Base-by-base conservation (phyloP, 1,140 invertebrate species). In the Megathymus violae region DNA sequence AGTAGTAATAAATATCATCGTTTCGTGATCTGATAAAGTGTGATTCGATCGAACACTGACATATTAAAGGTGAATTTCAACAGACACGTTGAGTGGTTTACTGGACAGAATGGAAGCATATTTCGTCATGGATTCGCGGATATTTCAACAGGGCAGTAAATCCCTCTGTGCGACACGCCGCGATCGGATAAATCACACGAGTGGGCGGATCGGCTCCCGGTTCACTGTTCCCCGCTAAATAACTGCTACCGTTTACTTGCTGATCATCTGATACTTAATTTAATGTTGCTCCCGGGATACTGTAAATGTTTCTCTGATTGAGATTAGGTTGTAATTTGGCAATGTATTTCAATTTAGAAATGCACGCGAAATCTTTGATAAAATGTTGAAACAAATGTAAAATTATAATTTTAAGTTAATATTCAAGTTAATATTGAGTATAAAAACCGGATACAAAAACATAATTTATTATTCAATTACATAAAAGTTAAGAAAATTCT, bases 211-310 rank as follows among this genome's bases (percentile, higher is more conserved):
- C 68, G 43, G 43, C 71, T 77, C 72, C 74, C 75, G 63, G 66
- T 41, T 34, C 54, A 34, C 54, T 72, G 66, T 72, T 68, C n/a
- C 60, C 66, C 41, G 78, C 76, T 81, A 78, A 78, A 79, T 80
- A 86, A 82, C 81, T 68, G 87, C 85, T 89, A 89, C 87, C 85
- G 87, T 89, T 89, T 87, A 87, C 83, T 80, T 85, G 82, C 76
- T 74, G 84, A 89, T 85, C 84, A 85, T 82, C 83, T 83, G 85
- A 89, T 89, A 89, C 74, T 78, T 85, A 85, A 88, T 88, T 88
- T 88, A 86, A 80, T 84, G 69, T 74, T 71, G 70, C 75, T 74
- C 66, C 69, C 62, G 69, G 66, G 56, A 62, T 71, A 67, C 71
- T 52, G 69, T 71, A 67, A 74, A 74, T 52, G 64, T 63, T 66